phyloP scores from a whole-genome alignment of 1,140 invertebrate genomes.

The Achroia grisella region DNA sequence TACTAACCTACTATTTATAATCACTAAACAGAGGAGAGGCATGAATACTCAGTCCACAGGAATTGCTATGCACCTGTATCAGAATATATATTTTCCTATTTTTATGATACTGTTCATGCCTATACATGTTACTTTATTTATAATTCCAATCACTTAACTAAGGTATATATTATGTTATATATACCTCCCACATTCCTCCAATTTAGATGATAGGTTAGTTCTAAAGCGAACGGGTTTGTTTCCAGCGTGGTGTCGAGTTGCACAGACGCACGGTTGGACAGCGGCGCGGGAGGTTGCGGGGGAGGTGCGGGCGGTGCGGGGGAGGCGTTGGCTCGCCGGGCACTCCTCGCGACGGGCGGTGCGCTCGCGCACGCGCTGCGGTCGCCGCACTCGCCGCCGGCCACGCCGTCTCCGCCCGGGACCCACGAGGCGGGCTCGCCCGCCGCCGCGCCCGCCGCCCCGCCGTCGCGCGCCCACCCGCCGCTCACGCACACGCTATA shows the following conservation, averaged over 20 bases:
- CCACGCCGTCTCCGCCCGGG: conserved; percentile 7
- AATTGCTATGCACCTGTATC: no score
- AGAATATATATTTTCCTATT: no score
- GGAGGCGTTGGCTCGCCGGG: conserved; percentile 82
- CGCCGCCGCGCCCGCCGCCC: conserved; percentile 5
- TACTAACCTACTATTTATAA: no score
- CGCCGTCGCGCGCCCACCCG: conserved; percentile 17
- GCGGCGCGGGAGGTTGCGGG: conserved; percentile 84
- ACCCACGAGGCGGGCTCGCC: conserved; percentile 9
- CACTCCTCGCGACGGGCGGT: conserved; percentile 67
- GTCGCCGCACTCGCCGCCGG: conserved; percentile 21
- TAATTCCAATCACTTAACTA: no score
- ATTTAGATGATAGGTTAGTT: no score
- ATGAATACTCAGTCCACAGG: no score
- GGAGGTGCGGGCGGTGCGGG: conserved; percentile 77
- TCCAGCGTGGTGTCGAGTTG: conserved; percentile 41
- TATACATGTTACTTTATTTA: no score
- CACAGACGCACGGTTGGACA: conserved; percentile 83
- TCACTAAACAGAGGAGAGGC: no score
- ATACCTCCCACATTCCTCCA: no score
- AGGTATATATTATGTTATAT: no score
- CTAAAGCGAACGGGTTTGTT: no score
- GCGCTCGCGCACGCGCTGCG: conserved; percentile 38
- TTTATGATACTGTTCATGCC: no score
- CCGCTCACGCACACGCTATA: conserved; percentile 47